These are phyloP conservation scores for Lucifuga dentata DNA, from an alignment of 2,113 vertebrate genomes.

Conservation along the genomic window DNA sequence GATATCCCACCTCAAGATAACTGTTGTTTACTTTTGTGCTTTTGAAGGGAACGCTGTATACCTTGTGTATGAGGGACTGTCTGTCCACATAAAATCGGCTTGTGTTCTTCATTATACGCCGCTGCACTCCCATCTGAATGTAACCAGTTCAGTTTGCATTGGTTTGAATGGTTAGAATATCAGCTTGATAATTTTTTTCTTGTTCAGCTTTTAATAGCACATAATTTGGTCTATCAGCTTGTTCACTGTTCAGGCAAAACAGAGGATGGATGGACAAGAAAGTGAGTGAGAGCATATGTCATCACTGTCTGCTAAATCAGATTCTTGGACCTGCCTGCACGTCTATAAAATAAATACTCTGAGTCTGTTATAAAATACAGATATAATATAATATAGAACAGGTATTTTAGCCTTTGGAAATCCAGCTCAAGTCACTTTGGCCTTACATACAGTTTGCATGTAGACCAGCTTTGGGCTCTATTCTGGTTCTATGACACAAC, in stretches of 20 bases:
- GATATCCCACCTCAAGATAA: not conserved
- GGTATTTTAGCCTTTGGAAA: not conserved
- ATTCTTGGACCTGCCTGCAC: conserved; percentile 8
- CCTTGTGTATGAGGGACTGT: not conserved
- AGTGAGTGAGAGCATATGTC: not conserved
- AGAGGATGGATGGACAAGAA: too few species aligned
- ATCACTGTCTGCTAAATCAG: not conserved
- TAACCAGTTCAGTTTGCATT: conserved; percentile 1
- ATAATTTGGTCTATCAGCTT: too few species aligned
- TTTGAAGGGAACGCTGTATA: conserved; percentile 17
- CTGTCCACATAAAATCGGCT: not conserved
- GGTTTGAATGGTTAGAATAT: not conserved
- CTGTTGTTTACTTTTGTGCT: conserved; percentile 1
- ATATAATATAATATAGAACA: too few species aligned
- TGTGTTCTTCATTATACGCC: not conserved
- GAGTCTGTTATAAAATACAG: not conserved
- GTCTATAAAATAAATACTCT: conserved; percentile 9
- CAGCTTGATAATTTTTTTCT: not conserved
- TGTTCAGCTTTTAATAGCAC: too few species aligned
- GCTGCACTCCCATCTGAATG: conserved; percentile 14
- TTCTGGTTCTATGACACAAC: conserved; percentile 9
- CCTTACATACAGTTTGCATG: conserved; percentile 51
- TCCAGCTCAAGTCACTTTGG: conserved; percentile 42
- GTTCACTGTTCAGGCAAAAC: too few species aligned
- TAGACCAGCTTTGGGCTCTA: not conserved